Conservation (phyloP, 2,113 vertebrate species). For the Chunga burmeisteri region DNA sequence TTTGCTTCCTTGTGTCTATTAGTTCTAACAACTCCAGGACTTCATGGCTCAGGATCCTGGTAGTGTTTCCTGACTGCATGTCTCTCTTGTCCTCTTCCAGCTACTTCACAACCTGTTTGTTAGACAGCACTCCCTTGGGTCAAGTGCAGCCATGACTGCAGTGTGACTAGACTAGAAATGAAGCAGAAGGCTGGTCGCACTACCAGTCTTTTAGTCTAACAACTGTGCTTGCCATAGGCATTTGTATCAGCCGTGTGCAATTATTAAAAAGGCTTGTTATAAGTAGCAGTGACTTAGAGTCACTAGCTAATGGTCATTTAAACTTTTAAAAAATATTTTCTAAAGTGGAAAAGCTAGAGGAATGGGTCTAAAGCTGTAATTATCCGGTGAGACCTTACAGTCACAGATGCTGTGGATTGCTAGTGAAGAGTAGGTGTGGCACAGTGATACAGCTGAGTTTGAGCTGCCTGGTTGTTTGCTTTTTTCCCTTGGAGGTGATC, state of each 20-base stretch:
- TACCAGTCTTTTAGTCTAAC: not conserved
- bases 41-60: not conserved
- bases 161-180: not conserved
- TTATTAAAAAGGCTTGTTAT: not conserved
- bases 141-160: not conserved
- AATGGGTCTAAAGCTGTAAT: not conserved
- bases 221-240: not conserved
- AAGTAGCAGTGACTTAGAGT: not conserved
- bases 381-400: not conserved
- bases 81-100: not conserved
- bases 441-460: not conserved
- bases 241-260: not conserved
- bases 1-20: not conserved
- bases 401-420: not conserved
- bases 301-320: not conserved
- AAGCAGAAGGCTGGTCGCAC: not conserved
- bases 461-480: not conserved
- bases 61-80: not conserved
- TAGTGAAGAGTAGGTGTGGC: not conserved
- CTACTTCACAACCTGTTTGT: not conserved
- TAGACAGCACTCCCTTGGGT: not conserved
- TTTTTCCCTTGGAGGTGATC: slow-evolving; percentile 16
- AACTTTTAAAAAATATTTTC: not conserved
- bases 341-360: not conserved
- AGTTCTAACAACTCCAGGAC: not conserved